phyloP scores from a whole-genome alignment of 2,113 vertebrate species.

The Uria lomvia region DNA sequence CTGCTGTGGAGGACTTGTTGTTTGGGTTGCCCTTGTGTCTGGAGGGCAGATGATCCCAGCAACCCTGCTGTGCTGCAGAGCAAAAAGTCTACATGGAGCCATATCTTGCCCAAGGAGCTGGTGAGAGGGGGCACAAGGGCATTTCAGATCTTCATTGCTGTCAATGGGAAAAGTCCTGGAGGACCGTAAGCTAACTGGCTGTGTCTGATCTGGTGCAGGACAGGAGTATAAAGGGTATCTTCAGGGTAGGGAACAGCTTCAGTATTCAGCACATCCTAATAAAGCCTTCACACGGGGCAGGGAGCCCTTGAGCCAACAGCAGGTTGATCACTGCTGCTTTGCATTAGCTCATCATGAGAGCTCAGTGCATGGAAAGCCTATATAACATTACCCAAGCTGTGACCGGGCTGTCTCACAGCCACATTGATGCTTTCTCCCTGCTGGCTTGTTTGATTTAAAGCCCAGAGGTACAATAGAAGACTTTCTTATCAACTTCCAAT shows the following conservation, averaged over 20 bases:
- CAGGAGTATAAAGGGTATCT: neutral
- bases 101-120: neutral
- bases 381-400: neutral
- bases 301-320: no score
- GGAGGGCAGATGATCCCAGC: neutral
- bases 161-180: neutral
- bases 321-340: neutral
- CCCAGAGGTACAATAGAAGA: neutral
- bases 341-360: neutral
- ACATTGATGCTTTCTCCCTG: fast-evolving
- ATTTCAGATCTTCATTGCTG: neutral
- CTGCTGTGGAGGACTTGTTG: neutral
- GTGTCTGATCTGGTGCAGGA: neutral
- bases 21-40: neutral
- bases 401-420: neutral
- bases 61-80: neutral
- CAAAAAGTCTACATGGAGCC: neutral
- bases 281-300: neutral
- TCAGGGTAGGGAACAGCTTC: neutral
- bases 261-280: neutral
- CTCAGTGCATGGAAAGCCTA: neutral
- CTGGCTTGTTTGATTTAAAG: neutral
- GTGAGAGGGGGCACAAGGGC: neutral
- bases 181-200: neutral
- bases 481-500: neutral